Percentiles rank a stretch among this genome's conserved stretches.
These are phyloP conservation scores for Phrynosoma platyrhinos DNA, from an alignment of 2,113 vertebrate species.

Conservation along the genomic window DNA sequence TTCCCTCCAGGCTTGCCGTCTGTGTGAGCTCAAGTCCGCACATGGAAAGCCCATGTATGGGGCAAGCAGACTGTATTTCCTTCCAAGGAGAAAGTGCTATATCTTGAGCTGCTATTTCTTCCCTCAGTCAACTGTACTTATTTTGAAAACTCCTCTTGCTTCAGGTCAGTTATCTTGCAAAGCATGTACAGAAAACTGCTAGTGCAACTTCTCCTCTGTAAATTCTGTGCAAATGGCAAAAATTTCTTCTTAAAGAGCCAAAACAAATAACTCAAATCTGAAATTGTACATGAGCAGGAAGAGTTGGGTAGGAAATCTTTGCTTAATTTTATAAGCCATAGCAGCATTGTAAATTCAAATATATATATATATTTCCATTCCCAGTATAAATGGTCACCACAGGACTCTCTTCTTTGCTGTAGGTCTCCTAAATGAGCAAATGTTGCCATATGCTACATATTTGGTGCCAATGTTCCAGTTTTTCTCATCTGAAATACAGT, in stretches of 20 bases:
- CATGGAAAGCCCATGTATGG: no score
- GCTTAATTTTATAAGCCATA: constrained; percentile 70
- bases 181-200: neutral
- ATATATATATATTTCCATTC: constrained; percentile 60
- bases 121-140: neutral
- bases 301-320: constrained; percentile 63
- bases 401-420: constrained; percentile 65
- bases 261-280: neutral
- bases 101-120: neutral
- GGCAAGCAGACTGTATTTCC: no score
- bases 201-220: neutral
- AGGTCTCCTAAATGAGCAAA: constrained; percentile 66
- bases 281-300: constrained; percentile 39
- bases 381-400: constrained; percentile 58
- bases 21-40: no score
- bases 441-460: constrained; percentile 32
- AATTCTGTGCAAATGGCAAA: neutral
- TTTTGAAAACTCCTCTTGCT: neutral
- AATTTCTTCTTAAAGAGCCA: neutral
- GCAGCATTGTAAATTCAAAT: constrained; percentile 67
- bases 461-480: constrained; percentile 52
- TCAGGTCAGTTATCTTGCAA: neutral
- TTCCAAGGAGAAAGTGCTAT: neutral
- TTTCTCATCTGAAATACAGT: constrained; percentile 36
- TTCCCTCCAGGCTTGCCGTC: no score